phyloP scores from a whole-genome alignment of 1,140 invertebrate species.

The Bombyx mandarina region DNA sequence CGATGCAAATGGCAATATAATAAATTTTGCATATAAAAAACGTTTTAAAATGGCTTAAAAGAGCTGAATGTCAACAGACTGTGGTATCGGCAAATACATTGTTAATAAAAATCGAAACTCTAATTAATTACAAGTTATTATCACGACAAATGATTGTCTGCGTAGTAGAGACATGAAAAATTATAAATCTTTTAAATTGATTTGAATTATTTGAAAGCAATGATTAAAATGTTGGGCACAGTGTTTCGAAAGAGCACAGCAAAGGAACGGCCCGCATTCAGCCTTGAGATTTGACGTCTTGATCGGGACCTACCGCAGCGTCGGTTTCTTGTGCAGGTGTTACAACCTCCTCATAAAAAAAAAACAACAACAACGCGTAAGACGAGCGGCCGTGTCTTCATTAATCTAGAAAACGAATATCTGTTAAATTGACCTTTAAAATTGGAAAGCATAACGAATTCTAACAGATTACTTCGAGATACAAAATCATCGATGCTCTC shows the following conservation, averaged over 20 bases:
- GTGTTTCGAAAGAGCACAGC: slow-evolving; percentile 49
- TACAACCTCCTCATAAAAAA: slow-evolving; percentile 27
- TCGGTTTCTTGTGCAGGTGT: slow-evolving; percentile 56
- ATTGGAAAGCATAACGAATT: slow-evolving; percentile 21
- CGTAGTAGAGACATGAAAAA: not conserved
- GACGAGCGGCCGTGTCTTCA: slow-evolving; percentile 45
- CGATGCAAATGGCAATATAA: too few relatives aligned
- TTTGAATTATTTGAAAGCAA: not conserved
- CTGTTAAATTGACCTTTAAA: slow-evolving; percentile 42
- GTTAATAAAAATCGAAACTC: too few relatives aligned
- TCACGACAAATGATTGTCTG: too few relatives aligned
- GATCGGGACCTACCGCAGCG: slow-evolving; percentile 67
- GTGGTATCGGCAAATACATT: too few relatives aligned
- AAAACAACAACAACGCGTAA: slow-evolving; percentile 55
- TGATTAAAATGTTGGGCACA: slow-evolving; percentile 32
- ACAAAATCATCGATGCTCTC: not conserved
- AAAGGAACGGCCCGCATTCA: slow-evolving; percentile 40
- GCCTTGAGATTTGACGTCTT: slow-evolving; percentile 69
- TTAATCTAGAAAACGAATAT: slow-evolving; percentile 33
- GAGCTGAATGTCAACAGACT: too few relatives aligned
- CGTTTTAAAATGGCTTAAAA: too few relatives aligned
- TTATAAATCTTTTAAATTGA: not conserved
- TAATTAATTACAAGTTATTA: too few relatives aligned
- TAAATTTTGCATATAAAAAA: too few relatives aligned
- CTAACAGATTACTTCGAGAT: slow-evolving; percentile 5